A percentile compares a stretch with the other conserved stretches of the same genome.
Conservation (phyloP, 2,888 invertebrate species). For the Nemurella pictetii region DNA sequence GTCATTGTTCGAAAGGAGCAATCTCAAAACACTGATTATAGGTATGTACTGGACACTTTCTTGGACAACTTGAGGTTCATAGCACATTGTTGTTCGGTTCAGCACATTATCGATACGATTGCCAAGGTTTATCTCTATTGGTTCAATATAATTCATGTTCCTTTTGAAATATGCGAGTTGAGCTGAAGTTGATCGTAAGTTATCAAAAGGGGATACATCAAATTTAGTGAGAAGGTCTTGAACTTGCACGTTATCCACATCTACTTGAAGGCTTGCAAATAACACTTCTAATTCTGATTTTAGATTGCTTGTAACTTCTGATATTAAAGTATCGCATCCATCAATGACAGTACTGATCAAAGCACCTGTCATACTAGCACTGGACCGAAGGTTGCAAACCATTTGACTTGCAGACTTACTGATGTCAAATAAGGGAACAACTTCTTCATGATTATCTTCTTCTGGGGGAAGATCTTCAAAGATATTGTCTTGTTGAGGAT, state of each 20-base stretch:
- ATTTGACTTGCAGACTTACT: not conserved
- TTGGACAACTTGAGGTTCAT: not conserved
- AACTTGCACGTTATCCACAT: not conserved
- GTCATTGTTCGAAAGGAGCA: conserved; percentile 5
- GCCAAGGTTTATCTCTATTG: not conserved
- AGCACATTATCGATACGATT: not conserved
- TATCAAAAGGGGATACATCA: conserved; percentile 8
- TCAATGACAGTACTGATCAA: not conserved
- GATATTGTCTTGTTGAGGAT: too few relatives aligned
- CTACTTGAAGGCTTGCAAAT: too few relatives aligned
- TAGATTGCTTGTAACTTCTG: not conserved
- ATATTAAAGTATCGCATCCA: not conserved
- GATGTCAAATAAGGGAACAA: too few relatives aligned
- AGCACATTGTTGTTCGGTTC: not conserved
- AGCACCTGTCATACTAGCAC: not conserved
- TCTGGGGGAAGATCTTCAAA: too few relatives aligned
- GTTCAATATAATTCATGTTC: conserved; percentile 7
- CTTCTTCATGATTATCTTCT: too few relatives aligned
- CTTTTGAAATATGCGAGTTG: not conserved
- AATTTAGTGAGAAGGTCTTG: not conserved
- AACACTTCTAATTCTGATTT: too few relatives aligned
- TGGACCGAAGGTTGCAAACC: conserved; percentile 15
- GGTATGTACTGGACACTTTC: conserved; percentile 13
- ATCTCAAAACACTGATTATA: not conserved
- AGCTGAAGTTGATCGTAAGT: not conserved